These are phyloP conservation scores for Gymnocephalus cernua DNA, from an alignment of 2,113 vertebrate genomes.

Conservation along the genomic window DNA sequence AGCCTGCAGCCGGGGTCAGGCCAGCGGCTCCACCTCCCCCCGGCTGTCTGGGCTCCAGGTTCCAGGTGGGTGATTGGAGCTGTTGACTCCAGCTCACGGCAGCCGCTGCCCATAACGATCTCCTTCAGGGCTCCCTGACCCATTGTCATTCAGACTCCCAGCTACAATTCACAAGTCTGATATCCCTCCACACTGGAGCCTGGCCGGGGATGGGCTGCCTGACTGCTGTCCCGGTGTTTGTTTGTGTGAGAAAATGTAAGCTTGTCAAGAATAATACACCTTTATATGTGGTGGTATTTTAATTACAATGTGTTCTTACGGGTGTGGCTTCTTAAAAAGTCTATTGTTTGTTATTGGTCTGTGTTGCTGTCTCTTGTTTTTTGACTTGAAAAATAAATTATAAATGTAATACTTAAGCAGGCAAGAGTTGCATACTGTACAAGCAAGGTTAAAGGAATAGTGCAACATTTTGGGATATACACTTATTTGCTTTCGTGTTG, in stretches of 20 bases:
- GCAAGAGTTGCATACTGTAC: neutral
- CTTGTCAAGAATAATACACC: constrained; percentile 46
- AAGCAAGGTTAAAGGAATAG: neutral
- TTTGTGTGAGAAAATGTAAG: constrained; percentile 47
- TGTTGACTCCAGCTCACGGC: constrained; percentile 62
- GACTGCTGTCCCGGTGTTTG: constrained; percentile 42
- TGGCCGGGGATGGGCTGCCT: constrained; percentile 51
- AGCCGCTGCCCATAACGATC: constrained; percentile 71
- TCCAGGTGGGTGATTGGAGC: constrained; percentile 77
- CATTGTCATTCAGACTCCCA: constrained; percentile 77
- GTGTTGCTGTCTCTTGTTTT: constrained; percentile 23
- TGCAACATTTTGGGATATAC: neutral
- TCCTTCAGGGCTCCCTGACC: constrained; percentile 72
- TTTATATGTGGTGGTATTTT: constrained; percentile 36
- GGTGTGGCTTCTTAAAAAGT: constrained; percentile 5
- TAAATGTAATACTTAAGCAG: neutral
- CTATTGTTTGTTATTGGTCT: constrained; percentile 14
- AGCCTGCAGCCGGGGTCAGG: constrained; percentile 44
- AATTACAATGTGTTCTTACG: constrained; percentile 41
- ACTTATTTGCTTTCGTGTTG: neutral
- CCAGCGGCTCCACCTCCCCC: constrained; percentile 56
- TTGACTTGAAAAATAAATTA: constrained; percentile 15
- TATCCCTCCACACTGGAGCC: constrained; percentile 77
- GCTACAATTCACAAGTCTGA: constrained; percentile 74
- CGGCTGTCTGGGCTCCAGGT: constrained; percentile 76